Evolutionary conservation across 2,797 vertebrate species (phyloP), one percentile per base, ranked within the genome.

Genomic region (Enteromius afrohamiltoni): DNA sequence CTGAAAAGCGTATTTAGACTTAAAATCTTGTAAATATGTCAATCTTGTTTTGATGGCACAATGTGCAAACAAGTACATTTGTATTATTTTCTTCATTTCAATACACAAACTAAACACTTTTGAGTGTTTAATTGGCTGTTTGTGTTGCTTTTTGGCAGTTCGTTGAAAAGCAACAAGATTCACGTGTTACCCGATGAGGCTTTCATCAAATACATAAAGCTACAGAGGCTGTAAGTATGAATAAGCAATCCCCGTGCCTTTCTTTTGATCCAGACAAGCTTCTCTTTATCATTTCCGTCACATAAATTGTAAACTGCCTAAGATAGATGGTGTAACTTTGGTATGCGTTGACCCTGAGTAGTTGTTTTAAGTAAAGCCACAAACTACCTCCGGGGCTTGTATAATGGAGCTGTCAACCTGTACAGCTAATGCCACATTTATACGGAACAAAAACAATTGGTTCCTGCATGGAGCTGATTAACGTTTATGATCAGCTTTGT

Each of bases 111-210:
- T 17, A 53, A 74, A 34, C 13, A 19, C 23, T 47, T 21, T n/a
- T 17, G 13, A 47, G 19, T 29, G 7, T 34, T 37, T 74, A 34
- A 34, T 51, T 76, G 5, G 14, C 37, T 68, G 8, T 80, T 60
- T 49, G 23, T 80, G 51, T 45, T 58, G 34, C 77, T 49, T 53
- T 71, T 78, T 64, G 16, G 53, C 40, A 88, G 87, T 51, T 88
- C 85, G 9, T 34, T 88, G 16, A 88, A 84, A 65, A 88, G 85
- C 64, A 88, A 88, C 23, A 55, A 87, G 70, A 88, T 88, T 71
- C 58, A 0, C 11, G 26, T 73, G 3, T 29, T 88, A 68, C 75
- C 85, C 4, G 65, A 79, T 23, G 51, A 87, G 42, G 75, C 84
- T 40, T 88, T 88, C 51, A 29, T 49, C 58, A 84, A 58, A 71